These are phyloP conservation scores for Manis pentadactyla DNA, from an alignment of 2,797 vertebrate species.

Conservation along the genomic window DNA sequence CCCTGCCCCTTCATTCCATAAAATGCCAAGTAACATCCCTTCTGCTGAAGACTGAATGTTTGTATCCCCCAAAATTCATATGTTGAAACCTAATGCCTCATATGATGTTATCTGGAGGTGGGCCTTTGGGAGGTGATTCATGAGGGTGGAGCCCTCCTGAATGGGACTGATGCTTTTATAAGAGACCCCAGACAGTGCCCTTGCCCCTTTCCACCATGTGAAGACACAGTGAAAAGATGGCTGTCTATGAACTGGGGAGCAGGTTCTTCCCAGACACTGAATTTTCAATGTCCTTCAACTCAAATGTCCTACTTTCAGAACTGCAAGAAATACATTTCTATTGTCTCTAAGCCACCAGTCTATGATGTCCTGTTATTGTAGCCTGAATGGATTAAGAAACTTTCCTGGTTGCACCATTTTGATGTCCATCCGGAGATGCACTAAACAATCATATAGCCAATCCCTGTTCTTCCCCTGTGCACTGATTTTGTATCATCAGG, in stretches of 20 bases:
- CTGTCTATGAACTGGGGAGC: background rate
- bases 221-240: background rate
- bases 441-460: background rate
- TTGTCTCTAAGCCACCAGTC: background rate
- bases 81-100: background rate
- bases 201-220: background rate
- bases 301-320: background rate
- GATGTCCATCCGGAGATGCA: background rate
- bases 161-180: background rate
- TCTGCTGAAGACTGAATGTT: background rate
- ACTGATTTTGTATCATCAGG: background rate
- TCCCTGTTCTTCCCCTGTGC: background rate
- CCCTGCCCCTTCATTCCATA: background rate
- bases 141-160: background rate
- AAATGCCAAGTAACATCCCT: accelerated
- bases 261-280: background rate
- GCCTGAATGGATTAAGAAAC: background rate
- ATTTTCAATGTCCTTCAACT: background rate
- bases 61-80: background rate
- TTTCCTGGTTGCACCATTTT: background rate
- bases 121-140: background rate
- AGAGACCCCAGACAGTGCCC: background rate
- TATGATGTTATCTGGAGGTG: background rate
- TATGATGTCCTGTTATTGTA: background rate
- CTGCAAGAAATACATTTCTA: background rate